These are phyloP conservation scores for Heliothis subflexa DNA, from an alignment of 1,140 invertebrate genomes.

Conservation along the genomic window DNA sequence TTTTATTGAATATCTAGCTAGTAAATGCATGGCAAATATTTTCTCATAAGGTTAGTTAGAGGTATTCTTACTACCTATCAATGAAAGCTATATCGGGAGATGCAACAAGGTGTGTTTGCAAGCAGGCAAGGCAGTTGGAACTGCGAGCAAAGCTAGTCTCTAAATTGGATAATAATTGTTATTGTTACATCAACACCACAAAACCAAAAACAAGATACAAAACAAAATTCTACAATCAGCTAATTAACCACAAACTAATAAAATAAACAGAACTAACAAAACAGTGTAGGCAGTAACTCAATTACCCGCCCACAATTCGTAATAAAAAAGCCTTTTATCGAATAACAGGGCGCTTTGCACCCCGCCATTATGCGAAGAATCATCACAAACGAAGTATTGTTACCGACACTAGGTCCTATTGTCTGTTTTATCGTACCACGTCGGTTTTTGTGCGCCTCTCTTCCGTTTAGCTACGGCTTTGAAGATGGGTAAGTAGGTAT, in stretches of 20 bases:
- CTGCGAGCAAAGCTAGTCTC: no score
- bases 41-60: no score
- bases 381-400: conserved; percentile 85
- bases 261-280: conserved; percentile 57
- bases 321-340: conserved; percentile 80
- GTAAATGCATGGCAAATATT: no score
- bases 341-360: conserved; percentile 79
- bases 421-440: conserved; percentile 81
- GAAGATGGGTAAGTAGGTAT: conserved; percentile 64
- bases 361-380: conserved; percentile 84
- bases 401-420: conserved; percentile 81
- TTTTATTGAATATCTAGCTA: no score
- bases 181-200: no score
- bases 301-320: conserved; percentile 79
- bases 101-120: no score
- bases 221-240: conserved; percentile 10
- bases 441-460: conserved; percentile 82
- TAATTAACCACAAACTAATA: conserved; percentile 57
- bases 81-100: no score
- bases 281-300: conserved; percentile 70
- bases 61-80: no score
- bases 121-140: no score
- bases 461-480: conserved; percentile 73
- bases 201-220: not conserved
- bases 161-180: no score